Evolutionary conservation across 2,797 vertebrate species (phyloP).

Genomic region (Microctenopoma stevenorrisi): DNA sequence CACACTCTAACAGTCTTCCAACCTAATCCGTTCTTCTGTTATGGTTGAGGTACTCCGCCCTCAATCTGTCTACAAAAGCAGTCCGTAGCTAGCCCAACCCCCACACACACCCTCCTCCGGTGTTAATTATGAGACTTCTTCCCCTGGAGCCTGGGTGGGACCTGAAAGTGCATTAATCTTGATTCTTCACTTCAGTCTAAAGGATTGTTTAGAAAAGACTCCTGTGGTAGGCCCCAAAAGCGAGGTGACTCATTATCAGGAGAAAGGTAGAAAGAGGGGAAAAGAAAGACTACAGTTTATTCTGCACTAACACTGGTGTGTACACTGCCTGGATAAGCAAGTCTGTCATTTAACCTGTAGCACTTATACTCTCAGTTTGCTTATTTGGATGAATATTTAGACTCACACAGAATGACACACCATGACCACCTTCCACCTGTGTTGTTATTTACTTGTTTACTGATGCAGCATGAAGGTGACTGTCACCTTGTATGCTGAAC

Average conservation of each 20-base stretch:
- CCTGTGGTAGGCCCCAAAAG: slow-evolving; percentile 79
- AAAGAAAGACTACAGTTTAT: slow-evolving; percentile 52
- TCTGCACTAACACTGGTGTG: slow-evolving; percentile 49
- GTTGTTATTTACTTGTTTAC: slow-evolving; percentile 65
- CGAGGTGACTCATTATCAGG: slow-evolving; percentile 65
- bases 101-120: slow-evolving; percentile 52
- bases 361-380: slow-evolving; percentile 53
- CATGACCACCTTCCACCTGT: slow-evolving; percentile 56
- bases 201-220: slow-evolving; percentile 81
- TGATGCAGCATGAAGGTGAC: slow-evolving; percentile 71
- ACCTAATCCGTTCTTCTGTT: slow-evolving; percentile 59
- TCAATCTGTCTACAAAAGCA: slow-evolving; percentile 60
- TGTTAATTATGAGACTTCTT: slow-evolving; percentile 82
- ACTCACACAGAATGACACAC: slow-evolving; percentile 43
- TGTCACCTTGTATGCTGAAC: slow-evolving; percentile 52
- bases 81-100: slow-evolving; percentile 54
- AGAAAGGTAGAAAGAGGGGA: slow-evolving; percentile 39
- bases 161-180: slow-evolving; percentile 85
- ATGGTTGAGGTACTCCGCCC: slow-evolving; percentile 50
- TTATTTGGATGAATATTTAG: slow-evolving; percentile 68
- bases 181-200: slow-evolving; percentile 82
- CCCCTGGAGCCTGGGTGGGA: slow-evolving; percentile 64
- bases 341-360: slow-evolving; percentile 57
- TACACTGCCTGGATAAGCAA: slow-evolving; percentile 46
- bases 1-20: slow-evolving; percentile 53